Evolutionary conservation across 2,113 vertebrate species (phyloP).

Genomic region (Ariopsis seemanni): DNA sequence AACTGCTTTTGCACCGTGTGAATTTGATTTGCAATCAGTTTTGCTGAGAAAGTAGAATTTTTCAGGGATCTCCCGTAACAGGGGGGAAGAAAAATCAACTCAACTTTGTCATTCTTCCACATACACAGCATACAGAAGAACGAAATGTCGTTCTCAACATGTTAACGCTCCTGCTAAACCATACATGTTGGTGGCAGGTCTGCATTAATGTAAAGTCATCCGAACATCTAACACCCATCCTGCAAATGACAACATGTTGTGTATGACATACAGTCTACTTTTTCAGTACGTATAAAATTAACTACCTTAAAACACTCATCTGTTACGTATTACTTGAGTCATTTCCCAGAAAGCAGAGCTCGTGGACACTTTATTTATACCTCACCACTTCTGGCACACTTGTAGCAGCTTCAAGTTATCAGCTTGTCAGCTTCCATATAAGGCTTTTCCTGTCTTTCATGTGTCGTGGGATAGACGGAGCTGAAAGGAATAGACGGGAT

Average conservation of each 20-base stretch:
- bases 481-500: conserved; percentile 21
- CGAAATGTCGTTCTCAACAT: neutral
- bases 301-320: neutral
- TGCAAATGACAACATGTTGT: neutral
- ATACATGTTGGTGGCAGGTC: neutral
- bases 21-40: neutral
- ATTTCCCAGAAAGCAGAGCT: neutral
- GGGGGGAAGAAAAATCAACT: no score
- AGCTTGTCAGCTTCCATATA: conserved; percentile 12
- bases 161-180: neutral
- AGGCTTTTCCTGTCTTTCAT: conserved; percentile 23
- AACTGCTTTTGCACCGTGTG: neutral
- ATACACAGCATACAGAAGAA: no score
- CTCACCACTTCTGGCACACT: neutral
- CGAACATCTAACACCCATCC: neutral
- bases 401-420: conserved; percentile 8
- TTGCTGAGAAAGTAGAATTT: neutral
- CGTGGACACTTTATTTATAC: neutral
- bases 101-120: no score
- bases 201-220: neutral
- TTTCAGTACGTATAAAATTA: neutral
- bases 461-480: neutral
- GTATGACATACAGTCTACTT: neutral
- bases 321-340: neutral
- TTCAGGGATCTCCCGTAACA: neutral